These are phyloP conservation scores for Pterobdella sp. DNA, from an alignment of 2,888 invertebrate species.

Conservation along the genomic window DNA sequence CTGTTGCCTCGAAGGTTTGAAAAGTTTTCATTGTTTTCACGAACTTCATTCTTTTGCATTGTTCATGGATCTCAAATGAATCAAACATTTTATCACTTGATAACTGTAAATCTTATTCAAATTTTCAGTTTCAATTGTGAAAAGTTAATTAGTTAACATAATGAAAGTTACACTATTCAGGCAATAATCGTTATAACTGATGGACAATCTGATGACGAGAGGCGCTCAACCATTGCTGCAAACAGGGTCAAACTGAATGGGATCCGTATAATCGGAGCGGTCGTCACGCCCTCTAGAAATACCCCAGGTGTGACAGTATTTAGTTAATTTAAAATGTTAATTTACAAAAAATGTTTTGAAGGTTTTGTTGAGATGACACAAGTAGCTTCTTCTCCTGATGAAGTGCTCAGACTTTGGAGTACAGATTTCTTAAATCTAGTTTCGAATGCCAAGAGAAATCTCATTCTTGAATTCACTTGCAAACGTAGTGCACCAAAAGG, in stretches of 20 bases:
- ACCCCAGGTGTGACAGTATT: neutral
- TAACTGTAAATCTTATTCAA: neutral
- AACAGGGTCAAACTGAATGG: slow-evolving; percentile 26
- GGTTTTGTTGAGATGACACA: slow-evolving; percentile 19
- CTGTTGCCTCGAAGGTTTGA: slow-evolving; percentile 12
- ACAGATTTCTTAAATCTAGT: slow-evolving; percentile 11
- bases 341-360: neutral
- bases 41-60: neutral
- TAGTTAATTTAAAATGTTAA: neutral
- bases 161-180: neutral
- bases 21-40: neutral
- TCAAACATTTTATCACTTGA: neutral
- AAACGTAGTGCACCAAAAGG: slow-evolving; percentile 15
- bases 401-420: slow-evolving; percentile 19
- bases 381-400: slow-evolving; percentile 16
- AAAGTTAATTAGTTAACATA: neutral
- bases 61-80: neutral
- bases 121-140: neutral
- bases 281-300: slow-evolving; percentile 7
- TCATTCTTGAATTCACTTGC: slow-evolving; percentile 11
- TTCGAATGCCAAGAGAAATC: neutral
- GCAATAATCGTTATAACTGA: slow-evolving; percentile 24
- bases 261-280: slow-evolving; percentile 18
- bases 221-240: neutral
- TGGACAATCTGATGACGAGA: slow-evolving; percentile 23